These are phyloP conservation scores for Actenoides lindsayi DNA, from an alignment of 2,113 vertebrate genomes.

Conservation along the genomic window DNA sequence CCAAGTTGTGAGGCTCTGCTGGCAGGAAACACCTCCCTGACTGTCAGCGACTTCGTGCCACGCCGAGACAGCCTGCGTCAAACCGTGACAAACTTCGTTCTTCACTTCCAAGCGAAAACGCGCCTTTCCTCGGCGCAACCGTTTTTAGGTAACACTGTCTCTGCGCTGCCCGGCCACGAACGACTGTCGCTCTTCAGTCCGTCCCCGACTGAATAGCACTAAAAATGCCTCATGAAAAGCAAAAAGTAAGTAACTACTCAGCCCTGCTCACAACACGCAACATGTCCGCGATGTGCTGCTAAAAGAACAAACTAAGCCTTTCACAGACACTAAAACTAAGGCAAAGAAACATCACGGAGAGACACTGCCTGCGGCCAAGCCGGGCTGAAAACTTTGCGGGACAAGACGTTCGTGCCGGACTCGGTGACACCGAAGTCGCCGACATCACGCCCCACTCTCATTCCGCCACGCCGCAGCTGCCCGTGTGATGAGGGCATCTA, in stretches of 20 bases:
- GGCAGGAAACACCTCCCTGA: neutral
- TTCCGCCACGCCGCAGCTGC: neutral
- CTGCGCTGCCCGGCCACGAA: neutral
- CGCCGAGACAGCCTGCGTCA: neutral
- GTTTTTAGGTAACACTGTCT: neutral
- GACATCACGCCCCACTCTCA: fast-evolving
- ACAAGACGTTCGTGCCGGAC: fast-evolving
- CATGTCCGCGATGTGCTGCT: neutral
- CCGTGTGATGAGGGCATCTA: neutral
- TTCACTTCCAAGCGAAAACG: neutral
- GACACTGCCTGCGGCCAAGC: neutral
- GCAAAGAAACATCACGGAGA: neutral
- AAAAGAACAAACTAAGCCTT: neutral
- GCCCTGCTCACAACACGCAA: neutral
- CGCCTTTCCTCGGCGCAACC: neutral
- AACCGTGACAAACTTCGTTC: neutral
- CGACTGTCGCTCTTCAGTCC: neutral
- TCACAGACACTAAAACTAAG: neutral
- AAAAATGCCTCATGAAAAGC: neutral
- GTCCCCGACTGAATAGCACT: neutral
- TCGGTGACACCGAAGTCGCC: neutral
- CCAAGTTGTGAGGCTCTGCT: neutral
- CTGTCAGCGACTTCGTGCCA: neutral
- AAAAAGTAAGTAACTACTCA: fast-evolving
- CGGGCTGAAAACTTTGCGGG: neutral